Conservation (phyloP, 2,888 invertebrate genomes). For the Helobdella robusta region DNA sequence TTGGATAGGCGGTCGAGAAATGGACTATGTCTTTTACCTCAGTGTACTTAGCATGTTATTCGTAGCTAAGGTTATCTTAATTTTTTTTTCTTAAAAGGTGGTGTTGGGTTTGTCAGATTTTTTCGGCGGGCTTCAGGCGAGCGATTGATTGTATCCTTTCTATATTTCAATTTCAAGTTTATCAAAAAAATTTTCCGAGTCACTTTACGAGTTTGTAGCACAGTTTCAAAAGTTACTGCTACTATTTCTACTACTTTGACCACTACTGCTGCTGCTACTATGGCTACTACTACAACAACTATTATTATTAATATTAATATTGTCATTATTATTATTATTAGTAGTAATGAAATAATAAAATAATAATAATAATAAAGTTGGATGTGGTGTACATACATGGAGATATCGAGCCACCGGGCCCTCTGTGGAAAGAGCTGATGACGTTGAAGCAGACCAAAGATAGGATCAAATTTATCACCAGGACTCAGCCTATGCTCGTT, state of each 20-base stretch:
- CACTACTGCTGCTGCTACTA: no score
- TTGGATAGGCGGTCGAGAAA: constrained; percentile 40
- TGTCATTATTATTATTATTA: no score
- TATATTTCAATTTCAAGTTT: no score
- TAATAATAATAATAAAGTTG: constrained; percentile 28
- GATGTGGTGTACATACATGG: constrained; percentile 43
- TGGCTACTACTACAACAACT: background rate
- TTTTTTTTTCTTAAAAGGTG: no score
- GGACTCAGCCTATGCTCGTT: constrained; percentile 27
- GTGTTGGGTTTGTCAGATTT: no score
- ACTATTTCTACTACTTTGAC: no score
- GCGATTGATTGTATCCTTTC: no score
- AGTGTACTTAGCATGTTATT: constrained; percentile 41
- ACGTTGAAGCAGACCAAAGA: constrained; percentile 15
- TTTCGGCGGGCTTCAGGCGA: no score
- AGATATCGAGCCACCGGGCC: constrained; percentile 35
- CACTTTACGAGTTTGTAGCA: no score
- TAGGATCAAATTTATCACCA: constrained; percentile 29
- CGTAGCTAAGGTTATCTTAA: constrained; percentile 34
- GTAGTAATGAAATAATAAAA: background rate
- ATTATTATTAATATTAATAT: no score
- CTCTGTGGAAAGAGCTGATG: constrained; percentile 25
- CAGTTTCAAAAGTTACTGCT: background rate
- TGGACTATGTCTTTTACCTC: constrained; percentile 43
- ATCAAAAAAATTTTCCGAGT: no score